These are phyloP conservation scores for Pseudococcus longispinus DNA, from an alignment of 2,888 invertebrate species.

Conservation along the genomic window DNA sequence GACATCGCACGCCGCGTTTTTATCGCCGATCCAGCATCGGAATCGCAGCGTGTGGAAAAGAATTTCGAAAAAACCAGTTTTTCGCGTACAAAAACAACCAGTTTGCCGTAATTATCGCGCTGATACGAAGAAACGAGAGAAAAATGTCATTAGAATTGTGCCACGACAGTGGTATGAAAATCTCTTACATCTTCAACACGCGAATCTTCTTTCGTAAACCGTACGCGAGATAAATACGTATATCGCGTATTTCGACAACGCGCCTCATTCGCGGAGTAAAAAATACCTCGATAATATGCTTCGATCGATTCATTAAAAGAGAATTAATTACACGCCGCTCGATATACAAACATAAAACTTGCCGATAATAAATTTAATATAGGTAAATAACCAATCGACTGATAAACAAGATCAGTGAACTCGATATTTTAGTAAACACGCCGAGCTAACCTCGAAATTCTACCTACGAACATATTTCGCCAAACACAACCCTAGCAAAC, in stretches of 20 bases:
- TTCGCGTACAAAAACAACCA: background rate
- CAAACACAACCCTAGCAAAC: background rate
- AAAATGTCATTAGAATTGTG: conserved; percentile 6
- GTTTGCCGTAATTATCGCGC: background rate
- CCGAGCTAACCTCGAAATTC: background rate
- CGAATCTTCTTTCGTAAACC: background rate
- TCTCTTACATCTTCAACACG: too few relatives aligned
- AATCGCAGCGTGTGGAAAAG: background rate
- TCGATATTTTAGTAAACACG: background rate
- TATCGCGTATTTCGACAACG: too few relatives aligned
- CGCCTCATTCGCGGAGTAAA: background rate
- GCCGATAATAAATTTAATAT: background rate
- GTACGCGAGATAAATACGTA: too few relatives aligned
- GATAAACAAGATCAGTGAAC: conserved; percentile 19
- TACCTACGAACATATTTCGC: background rate
- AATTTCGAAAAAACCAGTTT: conserved; percentile 6
- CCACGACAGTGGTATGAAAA: background rate
- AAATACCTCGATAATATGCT: background rate
- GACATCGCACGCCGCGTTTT: too few relatives aligned
- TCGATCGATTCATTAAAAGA: background rate
- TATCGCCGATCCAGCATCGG: background rate
- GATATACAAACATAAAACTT: background rate
- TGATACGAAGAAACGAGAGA: background rate
- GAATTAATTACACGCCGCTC: background rate
- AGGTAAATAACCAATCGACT: background rate